phyloP scores from a whole-genome alignment of 2,113 vertebrate species.

The Canis aureus region DNA sequence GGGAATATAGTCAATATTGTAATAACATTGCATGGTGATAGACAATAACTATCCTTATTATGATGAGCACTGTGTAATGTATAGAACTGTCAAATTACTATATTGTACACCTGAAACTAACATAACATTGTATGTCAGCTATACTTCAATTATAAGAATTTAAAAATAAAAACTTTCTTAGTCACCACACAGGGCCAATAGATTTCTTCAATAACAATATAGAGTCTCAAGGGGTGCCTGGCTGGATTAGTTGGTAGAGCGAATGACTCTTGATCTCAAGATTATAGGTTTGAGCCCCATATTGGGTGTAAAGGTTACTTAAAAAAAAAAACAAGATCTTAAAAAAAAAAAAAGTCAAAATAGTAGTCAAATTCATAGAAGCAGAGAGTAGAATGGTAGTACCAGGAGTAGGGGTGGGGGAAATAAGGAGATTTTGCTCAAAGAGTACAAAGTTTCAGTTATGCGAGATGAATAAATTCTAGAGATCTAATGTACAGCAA shows the following conservation, averaged over 20 bases:
- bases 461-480: neutral
- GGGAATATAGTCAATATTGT: neutral
- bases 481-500: neutral
- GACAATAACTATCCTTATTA: neutral
- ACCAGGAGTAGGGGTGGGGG: neutral
- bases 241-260: neutral
- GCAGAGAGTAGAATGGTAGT: neutral
- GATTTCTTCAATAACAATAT: neutral
- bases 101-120: neutral
- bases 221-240: neutral
- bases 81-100: neutral
- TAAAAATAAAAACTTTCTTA: neutral
- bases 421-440: neutral
- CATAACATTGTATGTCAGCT: neutral
- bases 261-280: neutral
- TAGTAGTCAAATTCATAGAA: neutral
- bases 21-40: neutral
- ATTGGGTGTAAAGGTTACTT: neutral
- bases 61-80: neutral
- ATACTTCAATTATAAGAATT: neutral
- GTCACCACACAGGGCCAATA: neutral
- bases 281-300: neutral
- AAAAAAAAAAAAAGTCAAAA: neutral
- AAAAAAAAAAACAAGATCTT: neutral
- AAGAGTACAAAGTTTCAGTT: neutral